phyloP scores from a whole-genome alignment of 2,113 vertebrate genomes.

The Pagrus major region DNA sequence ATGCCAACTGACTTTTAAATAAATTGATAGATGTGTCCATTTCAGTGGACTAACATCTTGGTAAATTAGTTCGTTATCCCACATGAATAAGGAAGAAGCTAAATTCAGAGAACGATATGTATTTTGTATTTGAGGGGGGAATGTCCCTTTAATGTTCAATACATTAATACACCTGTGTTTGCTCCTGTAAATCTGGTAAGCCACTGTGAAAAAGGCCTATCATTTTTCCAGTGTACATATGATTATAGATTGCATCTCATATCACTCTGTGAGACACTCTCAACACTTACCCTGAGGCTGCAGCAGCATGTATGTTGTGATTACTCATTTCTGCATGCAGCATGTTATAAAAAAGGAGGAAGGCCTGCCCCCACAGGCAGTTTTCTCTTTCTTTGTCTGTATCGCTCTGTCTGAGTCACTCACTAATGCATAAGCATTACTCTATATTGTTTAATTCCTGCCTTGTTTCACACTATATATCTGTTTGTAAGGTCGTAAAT shows the following conservation, averaged over 20 bases:
- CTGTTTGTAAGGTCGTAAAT: slow-evolving; percentile 27
- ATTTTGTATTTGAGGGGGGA: too few relatives aligned
- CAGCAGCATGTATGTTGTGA: not conserved
- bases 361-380: slow-evolving; percentile 18
- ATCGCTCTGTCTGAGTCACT: slow-evolving; percentile 30
- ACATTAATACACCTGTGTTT: too few relatives aligned
- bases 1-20: too few relatives aligned
- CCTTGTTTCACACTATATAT: slow-evolving; percentile 2
- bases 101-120: too few relatives aligned
- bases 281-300: not conserved
- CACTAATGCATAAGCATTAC: not conserved
- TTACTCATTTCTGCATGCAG: slow-evolving; percentile 5
- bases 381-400: slow-evolving; percentile 22
- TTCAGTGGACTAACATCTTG: too few relatives aligned
- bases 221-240: not conserved
- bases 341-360: slow-evolving; percentile 6
- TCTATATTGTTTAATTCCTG: slow-evolving; percentile 4
- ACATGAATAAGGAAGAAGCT: too few relatives aligned
- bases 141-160: too few relatives aligned
- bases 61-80: too few relatives aligned
- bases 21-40: too few relatives aligned
- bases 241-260: not conserved
- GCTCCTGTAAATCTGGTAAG: too few relatives aligned
- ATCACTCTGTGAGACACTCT: not conserved
- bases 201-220: not conserved